Evolutionary conservation across 2,113 vertebrate species (phyloP).

Genomic region (Myotis yumanensis): DNA sequence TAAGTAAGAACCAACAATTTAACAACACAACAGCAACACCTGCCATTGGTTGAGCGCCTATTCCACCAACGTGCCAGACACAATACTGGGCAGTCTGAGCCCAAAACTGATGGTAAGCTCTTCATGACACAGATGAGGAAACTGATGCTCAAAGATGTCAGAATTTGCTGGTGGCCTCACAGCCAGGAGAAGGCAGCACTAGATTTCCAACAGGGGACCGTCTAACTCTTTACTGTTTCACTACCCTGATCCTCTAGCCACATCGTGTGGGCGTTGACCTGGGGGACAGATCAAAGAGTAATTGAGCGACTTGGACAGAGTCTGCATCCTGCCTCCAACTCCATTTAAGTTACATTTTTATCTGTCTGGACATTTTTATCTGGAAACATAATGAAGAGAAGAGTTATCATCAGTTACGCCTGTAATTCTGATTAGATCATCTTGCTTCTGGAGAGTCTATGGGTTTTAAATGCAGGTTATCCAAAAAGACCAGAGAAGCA

Average conservation of each 20-base stretch:
- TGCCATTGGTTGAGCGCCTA: neutral
- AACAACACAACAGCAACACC: neutral
- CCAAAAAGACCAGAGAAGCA: neutral
- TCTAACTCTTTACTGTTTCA: neutral
- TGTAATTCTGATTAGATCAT: neutral
- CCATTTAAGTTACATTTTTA: neutral
- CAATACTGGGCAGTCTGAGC: rapidly evolving
- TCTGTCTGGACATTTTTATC: neutral
- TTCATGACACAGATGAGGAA: neutral
- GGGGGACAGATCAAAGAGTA: neutral
- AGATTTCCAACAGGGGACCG: neutral
- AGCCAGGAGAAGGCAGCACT: neutral
- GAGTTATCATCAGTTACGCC: neutral
- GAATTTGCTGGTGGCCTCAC: neutral
- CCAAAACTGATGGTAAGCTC: neutral
- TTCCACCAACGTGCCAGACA: neutral
- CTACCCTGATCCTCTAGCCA: neutral
- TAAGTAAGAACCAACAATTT: neutral
- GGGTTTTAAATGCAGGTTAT: conserved; percentile 1
- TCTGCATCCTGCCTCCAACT: neutral
- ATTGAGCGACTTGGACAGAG: neutral
- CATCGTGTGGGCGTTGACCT: neutral
- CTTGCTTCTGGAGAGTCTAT: neutral
- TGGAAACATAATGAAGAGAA: neutral
- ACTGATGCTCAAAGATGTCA: neutral